Percentiles rank a stretch among this genome's conserved stretches.
Conservation (phyloP, 2,888 invertebrate genomes). For the Drosophila rubida region DNA sequence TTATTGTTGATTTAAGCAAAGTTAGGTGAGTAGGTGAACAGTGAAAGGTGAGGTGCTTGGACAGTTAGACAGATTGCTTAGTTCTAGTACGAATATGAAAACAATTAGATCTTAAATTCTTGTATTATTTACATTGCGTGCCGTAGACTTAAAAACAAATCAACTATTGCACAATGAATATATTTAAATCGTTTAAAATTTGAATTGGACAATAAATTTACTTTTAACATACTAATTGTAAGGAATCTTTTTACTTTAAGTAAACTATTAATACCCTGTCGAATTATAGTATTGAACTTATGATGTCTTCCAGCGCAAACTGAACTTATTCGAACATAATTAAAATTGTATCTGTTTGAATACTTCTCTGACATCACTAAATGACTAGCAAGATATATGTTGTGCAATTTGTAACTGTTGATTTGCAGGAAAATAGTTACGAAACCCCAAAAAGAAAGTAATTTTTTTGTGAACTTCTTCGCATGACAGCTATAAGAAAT, state of each 20-base stretch:
- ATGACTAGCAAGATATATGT: not conserved
- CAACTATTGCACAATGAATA: not conserved
- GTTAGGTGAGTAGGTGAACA: not conserved
- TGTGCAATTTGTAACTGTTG: not conserved
- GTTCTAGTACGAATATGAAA: not conserved
- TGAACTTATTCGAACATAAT: too few relatives aligned
- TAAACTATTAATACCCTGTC: too few relatives aligned
- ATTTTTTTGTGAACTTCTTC: not conserved
- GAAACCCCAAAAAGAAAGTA: not conserved
- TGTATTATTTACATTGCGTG: not conserved
- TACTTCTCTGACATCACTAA: not conserved
- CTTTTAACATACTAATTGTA: too few relatives aligned
- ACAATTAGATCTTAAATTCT: conserved; percentile 6
- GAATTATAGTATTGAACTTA: too few relatives aligned
- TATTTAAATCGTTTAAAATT: not conserved
- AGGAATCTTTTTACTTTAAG: too few relatives aligned
- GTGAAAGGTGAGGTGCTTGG: conserved; percentile 17
- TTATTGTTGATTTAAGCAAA: too few relatives aligned
- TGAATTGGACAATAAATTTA: too few relatives aligned
- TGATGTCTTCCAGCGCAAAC: too few relatives aligned
- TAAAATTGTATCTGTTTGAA: too few relatives aligned
- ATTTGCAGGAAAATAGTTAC: not conserved
- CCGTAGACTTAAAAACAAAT: not conserved
- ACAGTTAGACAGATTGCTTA: conserved; percentile 14
- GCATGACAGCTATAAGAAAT: not conserved